phyloP scores from a whole-genome alignment of 2,113 vertebrate species.

The Indicator maculatus region DNA sequence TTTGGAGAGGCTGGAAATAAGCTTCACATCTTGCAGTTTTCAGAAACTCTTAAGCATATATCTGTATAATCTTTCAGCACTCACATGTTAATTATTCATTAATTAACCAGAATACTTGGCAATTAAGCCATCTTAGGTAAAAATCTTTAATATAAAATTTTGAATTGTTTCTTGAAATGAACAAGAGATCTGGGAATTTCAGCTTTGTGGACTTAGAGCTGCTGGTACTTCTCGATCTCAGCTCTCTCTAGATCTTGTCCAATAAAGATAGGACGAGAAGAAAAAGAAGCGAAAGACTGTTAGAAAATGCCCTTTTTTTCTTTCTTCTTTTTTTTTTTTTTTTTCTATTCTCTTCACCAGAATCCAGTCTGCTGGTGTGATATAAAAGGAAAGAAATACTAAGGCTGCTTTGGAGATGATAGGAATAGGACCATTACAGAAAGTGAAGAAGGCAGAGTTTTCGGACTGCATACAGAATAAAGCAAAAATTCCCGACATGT shows the following conservation, averaged over 20 bases:
- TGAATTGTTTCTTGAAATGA: background rate
- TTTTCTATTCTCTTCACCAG: background rate
- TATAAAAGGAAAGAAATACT: background rate
- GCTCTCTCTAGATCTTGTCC: background rate
- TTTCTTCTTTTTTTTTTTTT: no score
- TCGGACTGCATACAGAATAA: background rate
- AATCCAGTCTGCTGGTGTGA: background rate
- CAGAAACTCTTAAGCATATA: background rate
- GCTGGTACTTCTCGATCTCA: background rate
- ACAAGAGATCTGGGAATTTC: background rate
- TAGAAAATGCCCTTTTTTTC: no score
- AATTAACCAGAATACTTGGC: background rate
- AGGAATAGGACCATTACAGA: background rate
- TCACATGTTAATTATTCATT: background rate
- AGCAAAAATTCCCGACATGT: background rate
- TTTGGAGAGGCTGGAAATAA: background rate
- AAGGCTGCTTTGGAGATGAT: background rate
- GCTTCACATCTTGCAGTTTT: background rate
- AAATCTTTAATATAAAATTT: background rate
- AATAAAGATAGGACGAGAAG: background rate
- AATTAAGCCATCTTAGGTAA: background rate
- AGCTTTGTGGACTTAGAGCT: background rate
- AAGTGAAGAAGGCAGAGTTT: background rate
- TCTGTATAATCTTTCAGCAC: background rate
- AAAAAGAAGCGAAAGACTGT: no score